Evolutionary conservation across 2,113 vertebrate species (phyloP).

Genomic region (Caranx melampygus): DNA sequence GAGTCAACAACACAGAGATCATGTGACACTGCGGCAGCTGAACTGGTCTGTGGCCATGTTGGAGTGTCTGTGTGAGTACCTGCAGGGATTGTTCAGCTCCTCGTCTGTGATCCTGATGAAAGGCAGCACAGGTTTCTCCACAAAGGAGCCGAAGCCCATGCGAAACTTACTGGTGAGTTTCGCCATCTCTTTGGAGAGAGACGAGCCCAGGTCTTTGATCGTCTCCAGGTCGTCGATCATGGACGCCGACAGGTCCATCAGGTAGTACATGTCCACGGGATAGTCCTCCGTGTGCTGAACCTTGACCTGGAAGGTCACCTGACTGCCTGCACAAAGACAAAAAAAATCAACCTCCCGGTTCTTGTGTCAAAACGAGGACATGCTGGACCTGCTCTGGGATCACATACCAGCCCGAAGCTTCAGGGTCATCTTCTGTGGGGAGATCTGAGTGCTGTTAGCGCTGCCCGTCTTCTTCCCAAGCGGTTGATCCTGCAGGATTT

Average conservation of each 20-base stretch:
- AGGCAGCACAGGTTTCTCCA: slow-evolving; percentile 96
- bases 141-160: slow-evolving; percentile 97
- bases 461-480: slow-evolving; percentile 82
- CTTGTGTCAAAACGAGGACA: slow-evolving; percentile 6
- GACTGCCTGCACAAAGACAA: slow-evolving; percentile 80
- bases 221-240: slow-evolving; percentile 93
- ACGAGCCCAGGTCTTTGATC: slow-evolving; percentile 93
- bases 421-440: slow-evolving; percentile 91
- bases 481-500: slow-evolving; percentile 85
- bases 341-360: slow-evolving; percentile 10
- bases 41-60: neutral
- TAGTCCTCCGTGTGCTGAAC: slow-evolving; percentile 95
- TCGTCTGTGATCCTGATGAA: slow-evolving; percentile 91
- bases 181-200: slow-evolving; percentile 94
- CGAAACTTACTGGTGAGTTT: slow-evolving; percentile 96
- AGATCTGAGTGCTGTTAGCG: slow-evolving; percentile 89
- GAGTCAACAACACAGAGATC: neutral
- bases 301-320: slow-evolving; percentile 90
- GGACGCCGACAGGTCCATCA: slow-evolving; percentile 98
- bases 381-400: no score
- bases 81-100: slow-evolving; percentile 93
- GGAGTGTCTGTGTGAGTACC: slow-evolving; percentile 77
- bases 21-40: neutral
- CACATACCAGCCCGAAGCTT: slow-evolving; percentile 89
- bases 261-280: slow-evolving; percentile 97